Base-by-base conservation (phyloP, 1,140 invertebrate species). In the Listronotus oregonensis region DNA sequence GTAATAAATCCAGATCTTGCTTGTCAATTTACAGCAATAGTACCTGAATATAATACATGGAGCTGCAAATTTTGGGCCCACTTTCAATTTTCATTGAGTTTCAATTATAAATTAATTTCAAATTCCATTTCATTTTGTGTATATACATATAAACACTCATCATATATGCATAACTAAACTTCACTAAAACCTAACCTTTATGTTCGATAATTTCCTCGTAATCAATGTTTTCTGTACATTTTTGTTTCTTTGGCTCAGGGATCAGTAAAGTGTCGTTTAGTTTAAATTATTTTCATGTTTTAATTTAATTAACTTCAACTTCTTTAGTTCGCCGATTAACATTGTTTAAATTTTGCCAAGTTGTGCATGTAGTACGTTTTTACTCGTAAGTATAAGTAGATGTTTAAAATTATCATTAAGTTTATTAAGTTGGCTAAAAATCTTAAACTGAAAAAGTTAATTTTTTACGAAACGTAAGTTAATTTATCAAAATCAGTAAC, bases 1-100 rank as follows among this genome's bases (percentile, higher is more conserved):
- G 1, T 18, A 58, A n/a, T 39, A 27, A 42, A 47, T 52, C 37
- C 37, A 43, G 5, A 12, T 54, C n/a, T 55, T 52, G 34, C 47
- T 40, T 58, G n/a, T 27, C 55, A 31, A 39, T 12, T 54, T 50
- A 66, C 50, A 58, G 69, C 69, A 71, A 71, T 71, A 71, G 69
- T 71, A 71, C 69, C 69, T 71, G 69, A 71, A 71, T 70, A 64
- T 67, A 68, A 71, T 68, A 66, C 66, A 71, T 63, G 64, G 65
- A 61, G 66, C 66, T 67, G 66, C 66, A 71, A 71, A 67, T 64
- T 44, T 66, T 59, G 54, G 54, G 37, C n/a, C 47, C 17, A 5
- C 3, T 54, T 52, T 54, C 49, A 43, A 21, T 62, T 62, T 34
- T 17, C 31, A 15, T 55, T 55, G 32, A 49, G 46, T 49, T 52